Evolutionary conservation across 2,888 invertebrate genomes (phyloP).

Genomic region (Drosophila tripunctata): DNA sequence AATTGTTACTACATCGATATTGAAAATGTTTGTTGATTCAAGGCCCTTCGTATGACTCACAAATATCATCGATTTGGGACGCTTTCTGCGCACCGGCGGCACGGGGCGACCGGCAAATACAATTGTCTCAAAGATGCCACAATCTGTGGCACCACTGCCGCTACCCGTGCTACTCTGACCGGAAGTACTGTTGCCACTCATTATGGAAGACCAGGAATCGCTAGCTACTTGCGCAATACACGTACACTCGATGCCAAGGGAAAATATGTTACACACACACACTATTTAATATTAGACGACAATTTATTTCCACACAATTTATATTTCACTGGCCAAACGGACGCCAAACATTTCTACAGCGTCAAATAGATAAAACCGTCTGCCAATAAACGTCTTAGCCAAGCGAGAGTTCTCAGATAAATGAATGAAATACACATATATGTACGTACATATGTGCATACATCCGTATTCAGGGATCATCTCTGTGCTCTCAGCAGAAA

Average conservation of each 20-base stretch:
- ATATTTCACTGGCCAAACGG: conserved; percentile 60
- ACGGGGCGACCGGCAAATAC: conserved; percentile 78
- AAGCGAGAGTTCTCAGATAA: conserved; percentile 47
- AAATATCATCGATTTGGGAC: conserved; percentile 81
- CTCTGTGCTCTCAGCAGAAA: conserved; percentile 25
- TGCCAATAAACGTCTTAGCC: conserved; percentile 32
- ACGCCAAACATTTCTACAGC: conserved; percentile 65
- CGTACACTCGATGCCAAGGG: conserved; percentile 30
- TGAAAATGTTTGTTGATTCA: conserved; percentile 28
- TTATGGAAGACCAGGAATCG: conserved; percentile 34
- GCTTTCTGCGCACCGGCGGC: conserved; percentile 81
- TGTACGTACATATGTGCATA: no score
- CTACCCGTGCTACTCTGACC: conserved; percentile 75
- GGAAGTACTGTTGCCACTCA: conserved; percentile 79
- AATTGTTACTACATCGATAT: conserved; percentile 45
- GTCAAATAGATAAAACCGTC: conserved; percentile 22
- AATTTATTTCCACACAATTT: conserved; percentile 46
- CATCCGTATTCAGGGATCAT: neutral
- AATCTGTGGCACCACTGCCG: conserved; percentile 24
- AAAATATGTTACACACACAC: no score
- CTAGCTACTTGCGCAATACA: conserved; percentile 63
- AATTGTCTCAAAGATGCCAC: conserved; percentile 66
- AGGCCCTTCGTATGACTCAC: conserved; percentile 66
- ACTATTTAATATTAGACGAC: conserved; percentile 40
- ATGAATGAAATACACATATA: conserved; percentile 31